Conservation (phyloP, 2,113 vertebrate species). For the Blennius ocellaris region DNA sequence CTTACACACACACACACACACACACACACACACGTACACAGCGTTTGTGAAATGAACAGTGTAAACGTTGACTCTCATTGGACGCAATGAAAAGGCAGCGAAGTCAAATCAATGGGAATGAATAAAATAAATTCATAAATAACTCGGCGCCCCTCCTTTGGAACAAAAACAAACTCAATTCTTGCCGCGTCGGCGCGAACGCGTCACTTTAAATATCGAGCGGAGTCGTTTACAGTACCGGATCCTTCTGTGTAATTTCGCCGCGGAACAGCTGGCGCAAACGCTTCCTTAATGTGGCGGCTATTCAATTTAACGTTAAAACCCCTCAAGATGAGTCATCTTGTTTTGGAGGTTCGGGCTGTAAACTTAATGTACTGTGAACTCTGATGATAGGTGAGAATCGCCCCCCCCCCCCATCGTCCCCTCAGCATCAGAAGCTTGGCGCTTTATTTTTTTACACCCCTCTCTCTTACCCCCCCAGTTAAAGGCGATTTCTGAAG, state of each 20-base stretch:
- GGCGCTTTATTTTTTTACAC: neutral
- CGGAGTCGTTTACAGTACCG: neutral
- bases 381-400: no score
- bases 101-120: neutral
- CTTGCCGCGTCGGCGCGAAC: no score
- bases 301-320: neutral
- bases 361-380: neutral
- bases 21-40: no score
- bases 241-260: neutral
- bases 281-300: neutral
- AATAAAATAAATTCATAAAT: neutral
- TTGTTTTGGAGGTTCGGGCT: neutral
- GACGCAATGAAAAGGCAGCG: neutral
- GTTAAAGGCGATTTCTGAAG: slow-evolving; percentile 5
- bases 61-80: neutral
- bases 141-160: neutral
- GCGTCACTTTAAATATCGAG: no score
- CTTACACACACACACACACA: no score
- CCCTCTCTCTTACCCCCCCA: neutral
- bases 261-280: neutral
- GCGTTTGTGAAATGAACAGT: neutral
- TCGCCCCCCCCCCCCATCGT: neutral
- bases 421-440: neutral
- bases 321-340: neutral
- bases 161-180: no score